Evolutionary conservation across 2,888 invertebrate species (phyloP).

Genomic region (Brenthis daphne): DNA sequence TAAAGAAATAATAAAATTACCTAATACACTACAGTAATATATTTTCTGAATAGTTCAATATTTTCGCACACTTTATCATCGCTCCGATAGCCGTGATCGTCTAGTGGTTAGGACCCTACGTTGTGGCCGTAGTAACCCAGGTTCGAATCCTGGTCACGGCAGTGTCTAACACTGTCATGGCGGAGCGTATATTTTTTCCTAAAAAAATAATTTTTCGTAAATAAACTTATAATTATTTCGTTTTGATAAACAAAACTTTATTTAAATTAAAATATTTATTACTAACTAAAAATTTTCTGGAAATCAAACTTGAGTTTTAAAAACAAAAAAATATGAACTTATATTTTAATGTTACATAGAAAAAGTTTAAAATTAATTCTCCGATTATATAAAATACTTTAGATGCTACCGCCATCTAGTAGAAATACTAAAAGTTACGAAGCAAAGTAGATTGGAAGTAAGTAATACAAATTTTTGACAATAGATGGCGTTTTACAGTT

Average conservation of each 20-base stretch:
- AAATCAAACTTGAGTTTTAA: too few species aligned
- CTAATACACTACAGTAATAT: background rate
- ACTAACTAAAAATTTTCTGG: too few species aligned
- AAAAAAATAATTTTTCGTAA: background rate
- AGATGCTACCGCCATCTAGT: constrained; percentile 10
- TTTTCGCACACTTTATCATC: constrained; percentile 47
- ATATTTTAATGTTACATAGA: background rate
- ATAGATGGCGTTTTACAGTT: constrained; percentile 12
- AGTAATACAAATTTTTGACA: background rate
- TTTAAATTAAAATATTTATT: background rate
- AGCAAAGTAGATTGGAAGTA: background rate
- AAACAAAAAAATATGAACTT: too few species aligned
- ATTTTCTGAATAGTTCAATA: background rate
- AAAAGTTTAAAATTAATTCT: background rate
- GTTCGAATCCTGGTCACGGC: constrained; percentile 88
- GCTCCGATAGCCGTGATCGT: constrained; percentile 71
- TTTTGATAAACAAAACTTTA: background rate
- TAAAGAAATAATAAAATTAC: background rate
- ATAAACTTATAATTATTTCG: background rate
- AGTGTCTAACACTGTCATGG: constrained; percentile 71
- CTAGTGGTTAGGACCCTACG: constrained; percentile 90
- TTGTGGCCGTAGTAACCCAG: constrained; percentile 90
- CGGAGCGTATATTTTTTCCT: constrained; percentile 51
- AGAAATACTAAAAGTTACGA: background rate
- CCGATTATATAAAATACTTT: background rate